These are phyloP conservation scores for Epinephelus fuscoguttatus DNA, from an alignment of 2,113 vertebrate species.

Conservation along the genomic window DNA sequence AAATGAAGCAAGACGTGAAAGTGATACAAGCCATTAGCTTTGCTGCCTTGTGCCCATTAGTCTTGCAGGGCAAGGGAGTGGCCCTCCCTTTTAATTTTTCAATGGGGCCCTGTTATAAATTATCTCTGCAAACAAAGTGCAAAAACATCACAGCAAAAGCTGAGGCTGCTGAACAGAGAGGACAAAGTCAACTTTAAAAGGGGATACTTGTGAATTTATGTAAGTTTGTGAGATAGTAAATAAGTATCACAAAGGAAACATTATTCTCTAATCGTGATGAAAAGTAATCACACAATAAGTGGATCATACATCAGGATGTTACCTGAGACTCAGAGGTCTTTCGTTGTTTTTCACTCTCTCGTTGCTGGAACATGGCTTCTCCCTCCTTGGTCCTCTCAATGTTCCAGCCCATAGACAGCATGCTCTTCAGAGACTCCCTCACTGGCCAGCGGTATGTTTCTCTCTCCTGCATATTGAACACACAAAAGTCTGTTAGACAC, in stretches of 20 bases:
- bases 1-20: not conserved
- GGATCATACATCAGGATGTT: not conserved
- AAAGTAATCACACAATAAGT: not conserved
- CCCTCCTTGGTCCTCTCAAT: conserved; percentile 95
- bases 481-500: not conserved
- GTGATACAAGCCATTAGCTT: conserved; percentile 4
- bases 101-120: conserved; percentile 16
- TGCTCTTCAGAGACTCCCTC: conserved; percentile 95
- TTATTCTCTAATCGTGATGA: not conserved
- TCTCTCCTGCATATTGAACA: conserved; percentile 85
- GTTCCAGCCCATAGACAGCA: conserved; percentile 94
- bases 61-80: not conserved
- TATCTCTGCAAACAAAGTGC: not conserved
- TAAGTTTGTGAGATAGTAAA: not conserved
- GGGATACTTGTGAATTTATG: not conserved
- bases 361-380: conserved; percentile 89
- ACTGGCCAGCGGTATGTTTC: conserved; percentile 97
- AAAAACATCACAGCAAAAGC: not conserved
- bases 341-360: conserved; percentile 92
- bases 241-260: not conserved
- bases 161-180: not conserved
- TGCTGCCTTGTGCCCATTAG: not conserved
- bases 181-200: not conserved
- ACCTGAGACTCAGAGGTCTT: conserved; percentile 90
- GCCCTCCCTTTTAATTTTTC: conserved; percentile 2